A percentile compares a stretch with the other conserved stretches of the same genome.
These are phyloP conservation scores for Threskiornis aethiopicus DNA, from an alignment of 2,797 vertebrate genomes.

Conservation along the genomic window DNA sequence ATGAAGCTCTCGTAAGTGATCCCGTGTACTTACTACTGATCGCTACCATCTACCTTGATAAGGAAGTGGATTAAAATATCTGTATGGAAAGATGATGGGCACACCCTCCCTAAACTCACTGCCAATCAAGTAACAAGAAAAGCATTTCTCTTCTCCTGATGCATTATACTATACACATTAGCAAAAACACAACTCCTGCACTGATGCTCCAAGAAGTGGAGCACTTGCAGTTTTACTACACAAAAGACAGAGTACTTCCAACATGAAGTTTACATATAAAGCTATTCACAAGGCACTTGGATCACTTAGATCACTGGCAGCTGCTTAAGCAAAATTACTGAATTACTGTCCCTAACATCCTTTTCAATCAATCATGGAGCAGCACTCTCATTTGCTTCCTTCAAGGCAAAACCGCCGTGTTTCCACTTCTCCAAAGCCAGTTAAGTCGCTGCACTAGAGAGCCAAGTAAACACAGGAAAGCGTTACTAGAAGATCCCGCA, in stretches of 20 bases:
- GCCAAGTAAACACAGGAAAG: background rate
- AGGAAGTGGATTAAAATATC: background rate
- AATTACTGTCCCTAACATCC: background rate
- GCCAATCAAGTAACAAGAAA: background rate
- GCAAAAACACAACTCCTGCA: background rate
- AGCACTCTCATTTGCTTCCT: background rate
- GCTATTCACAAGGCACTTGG: background rate
- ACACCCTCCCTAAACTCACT: background rate
- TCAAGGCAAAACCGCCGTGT: background rate
- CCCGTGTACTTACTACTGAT: background rate
- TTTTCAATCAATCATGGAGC: background rate
- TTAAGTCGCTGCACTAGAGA: background rate
- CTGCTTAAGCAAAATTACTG: background rate
- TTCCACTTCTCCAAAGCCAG: background rate
- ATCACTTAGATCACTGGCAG: background rate
- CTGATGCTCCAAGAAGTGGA: background rate
- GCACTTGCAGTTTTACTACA: background rate
- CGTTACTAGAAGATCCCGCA: background rate
- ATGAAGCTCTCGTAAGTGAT: background rate
- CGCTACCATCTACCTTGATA: background rate
- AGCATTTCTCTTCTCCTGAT: background rate
- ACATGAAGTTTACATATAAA: background rate
- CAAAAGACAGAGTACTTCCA: background rate
- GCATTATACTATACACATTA: background rate
- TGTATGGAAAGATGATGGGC: background rate